These are phyloP conservation scores for Tyto alba DNA, from an alignment of 2,113 vertebrate species.

Conservation along the genomic window DNA sequence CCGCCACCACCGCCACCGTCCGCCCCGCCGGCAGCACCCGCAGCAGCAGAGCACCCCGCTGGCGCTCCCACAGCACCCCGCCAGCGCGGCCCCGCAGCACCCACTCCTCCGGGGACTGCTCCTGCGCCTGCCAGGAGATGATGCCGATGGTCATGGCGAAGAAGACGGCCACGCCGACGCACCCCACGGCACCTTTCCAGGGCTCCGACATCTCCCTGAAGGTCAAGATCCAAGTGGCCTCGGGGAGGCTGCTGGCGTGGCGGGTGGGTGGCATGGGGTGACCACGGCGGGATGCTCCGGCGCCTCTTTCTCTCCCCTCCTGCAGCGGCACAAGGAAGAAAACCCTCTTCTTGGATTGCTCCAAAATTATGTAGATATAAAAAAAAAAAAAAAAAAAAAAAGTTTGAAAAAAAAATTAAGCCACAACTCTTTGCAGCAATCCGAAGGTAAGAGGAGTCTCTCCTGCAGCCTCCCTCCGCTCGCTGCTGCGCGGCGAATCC, in stretches of 20 bases:
- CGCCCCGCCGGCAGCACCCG: constrained; percentile 79
- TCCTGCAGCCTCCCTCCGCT: neutral
- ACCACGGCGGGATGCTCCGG: rapidly evolving
- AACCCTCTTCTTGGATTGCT: neutral
- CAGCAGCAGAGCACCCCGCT: constrained; percentile 79
- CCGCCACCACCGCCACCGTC: constrained; percentile 76
- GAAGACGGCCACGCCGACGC: constrained; percentile 86
- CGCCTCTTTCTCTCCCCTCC: neutral
- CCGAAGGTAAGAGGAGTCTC: neutral
- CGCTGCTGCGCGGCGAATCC: neutral
- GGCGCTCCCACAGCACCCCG: constrained; percentile 87
- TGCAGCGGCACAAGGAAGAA: neutral
- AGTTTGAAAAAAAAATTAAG: neutral
- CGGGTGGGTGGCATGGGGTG: neutral
- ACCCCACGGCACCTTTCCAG: constrained; percentile 89
- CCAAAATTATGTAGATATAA: no score
- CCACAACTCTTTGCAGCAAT: rapidly evolving
- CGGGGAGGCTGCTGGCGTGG: neutral
- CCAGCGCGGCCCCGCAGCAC: constrained; percentile 81
- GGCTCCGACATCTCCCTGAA: constrained; percentile 91
- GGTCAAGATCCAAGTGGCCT: constrained; percentile 63
- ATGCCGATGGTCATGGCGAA: constrained; percentile 93
- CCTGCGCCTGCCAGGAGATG: constrained; percentile 93
- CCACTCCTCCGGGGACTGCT: constrained; percentile 89
- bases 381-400: no score